phyloP scores from a whole-genome alignment of 2,797 vertebrate species.

The Hephaestus fuliginosus region DNA sequence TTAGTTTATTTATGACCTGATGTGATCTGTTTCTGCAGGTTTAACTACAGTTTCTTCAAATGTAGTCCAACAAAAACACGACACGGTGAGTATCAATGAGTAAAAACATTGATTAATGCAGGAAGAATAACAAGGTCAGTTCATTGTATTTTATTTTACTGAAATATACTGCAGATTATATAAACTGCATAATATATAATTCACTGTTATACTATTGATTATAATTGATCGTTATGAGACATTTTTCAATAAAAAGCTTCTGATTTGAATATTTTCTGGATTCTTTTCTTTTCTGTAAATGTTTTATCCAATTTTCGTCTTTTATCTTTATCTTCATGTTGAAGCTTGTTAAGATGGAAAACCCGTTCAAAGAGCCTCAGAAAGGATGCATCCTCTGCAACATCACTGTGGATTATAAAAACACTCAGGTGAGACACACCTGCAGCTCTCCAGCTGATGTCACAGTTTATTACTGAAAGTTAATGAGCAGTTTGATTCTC shows the following conservation, averaged over 20 bases:
- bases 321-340: background rate
- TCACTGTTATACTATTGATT: no score
- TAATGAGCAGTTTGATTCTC: no score
- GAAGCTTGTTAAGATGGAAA: conserved; percentile 90
- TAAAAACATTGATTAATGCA: background rate
- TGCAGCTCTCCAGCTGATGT: background rate
- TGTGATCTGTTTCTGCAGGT: conserved; percentile 33
- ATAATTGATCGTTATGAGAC: no score
- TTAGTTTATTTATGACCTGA: no score
- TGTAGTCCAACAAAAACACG: conserved; percentile 42
- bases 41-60: conserved; percentile 55
- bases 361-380: conserved; percentile 90
- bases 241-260: no score
- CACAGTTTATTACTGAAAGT: background rate
- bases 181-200: no score
- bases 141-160: no score
- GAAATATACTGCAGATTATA: no score
- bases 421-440: conserved; percentile 89
- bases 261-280: no score
- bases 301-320: no score
- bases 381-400: conserved; percentile 91
- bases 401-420: conserved; percentile 91
- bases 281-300: no score
- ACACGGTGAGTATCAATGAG: conserved; percentile 58
- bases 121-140: background rate